These are phyloP conservation scores for Harpagus bidentatus DNA, from an alignment of 2,113 vertebrate species.

Conservation along the genomic window DNA sequence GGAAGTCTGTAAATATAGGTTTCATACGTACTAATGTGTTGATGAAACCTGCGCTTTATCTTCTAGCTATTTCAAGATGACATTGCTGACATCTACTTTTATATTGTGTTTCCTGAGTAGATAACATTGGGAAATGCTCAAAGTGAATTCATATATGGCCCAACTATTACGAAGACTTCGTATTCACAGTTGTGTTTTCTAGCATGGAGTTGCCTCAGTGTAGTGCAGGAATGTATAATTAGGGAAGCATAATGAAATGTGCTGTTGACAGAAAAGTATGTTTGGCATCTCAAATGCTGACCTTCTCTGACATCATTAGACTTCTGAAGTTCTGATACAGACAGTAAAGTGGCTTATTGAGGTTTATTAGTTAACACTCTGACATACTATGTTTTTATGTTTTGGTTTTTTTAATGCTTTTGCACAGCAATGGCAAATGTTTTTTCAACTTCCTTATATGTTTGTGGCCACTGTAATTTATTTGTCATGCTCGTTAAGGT, in stretches of 20 bases:
- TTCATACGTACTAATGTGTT: background rate
- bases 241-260: background rate
- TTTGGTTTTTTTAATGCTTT: background rate
- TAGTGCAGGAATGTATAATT: constrained; percentile 3
- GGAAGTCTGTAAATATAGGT: background rate
- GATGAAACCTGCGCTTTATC: background rate
- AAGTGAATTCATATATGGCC: background rate
- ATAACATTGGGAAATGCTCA: background rate
- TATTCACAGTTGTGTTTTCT: background rate
- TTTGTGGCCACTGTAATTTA: background rate
- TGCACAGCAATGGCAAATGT: background rate
- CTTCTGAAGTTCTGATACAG: background rate
- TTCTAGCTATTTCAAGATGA: background rate
- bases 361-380: background rate
- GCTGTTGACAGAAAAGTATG: constrained; percentile 30
- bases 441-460: background rate
- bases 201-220: background rate
- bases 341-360: background rate
- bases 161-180: background rate
- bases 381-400: background rate
- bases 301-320: background rate
- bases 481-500: background rate
- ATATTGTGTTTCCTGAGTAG: background rate
- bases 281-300: constrained; percentile 15
- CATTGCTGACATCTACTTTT: background rate